Evolutionary conservation across 2,113 vertebrate species (phyloP).

Genomic region (Zapornia atra): DNA sequence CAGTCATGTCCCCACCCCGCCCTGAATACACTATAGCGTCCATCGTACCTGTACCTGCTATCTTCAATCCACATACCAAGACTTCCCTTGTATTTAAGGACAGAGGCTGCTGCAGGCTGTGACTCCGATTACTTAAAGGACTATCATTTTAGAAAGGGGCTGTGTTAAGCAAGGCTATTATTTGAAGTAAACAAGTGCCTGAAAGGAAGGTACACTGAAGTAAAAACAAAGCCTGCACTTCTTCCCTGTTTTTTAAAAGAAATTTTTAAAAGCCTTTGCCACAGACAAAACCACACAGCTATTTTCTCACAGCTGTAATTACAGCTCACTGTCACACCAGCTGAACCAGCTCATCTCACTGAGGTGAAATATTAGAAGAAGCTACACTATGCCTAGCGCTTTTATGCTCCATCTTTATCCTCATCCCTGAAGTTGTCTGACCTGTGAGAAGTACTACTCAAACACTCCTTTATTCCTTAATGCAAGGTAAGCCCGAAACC

Average conservation of each 20-base stretch:
- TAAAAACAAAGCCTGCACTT: slow-evolving; percentile 13
- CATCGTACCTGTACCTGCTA: neutral
- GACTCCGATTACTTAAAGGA: neutral
- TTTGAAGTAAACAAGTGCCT: slow-evolving; percentile 9
- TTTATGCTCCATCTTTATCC: neutral
- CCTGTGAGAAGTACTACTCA: neutral
- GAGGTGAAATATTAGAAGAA: neutral
- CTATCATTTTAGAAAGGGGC: neutral
- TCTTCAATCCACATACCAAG: neutral
- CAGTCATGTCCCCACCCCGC: no score
- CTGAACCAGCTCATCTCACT: neutral
- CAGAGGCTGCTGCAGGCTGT: neutral
- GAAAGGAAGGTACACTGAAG: neutral
- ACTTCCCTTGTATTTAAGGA: neutral
- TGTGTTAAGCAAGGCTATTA: neutral
- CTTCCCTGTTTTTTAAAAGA: neutral
- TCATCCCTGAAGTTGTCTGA: neutral
- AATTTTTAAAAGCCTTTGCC: slow-evolving; percentile 26
- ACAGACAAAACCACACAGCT: slow-evolving; percentile 54
- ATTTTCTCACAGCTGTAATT: slow-evolving; percentile 56
- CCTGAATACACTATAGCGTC: neutral
- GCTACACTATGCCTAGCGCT: neutral
- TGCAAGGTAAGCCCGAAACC: neutral
- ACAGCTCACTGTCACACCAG: neutral
- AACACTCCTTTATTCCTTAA: neutral